phyloP scores from a whole-genome alignment of 2,888 invertebrate genomes.

The Lycia hirtaria region DNA sequence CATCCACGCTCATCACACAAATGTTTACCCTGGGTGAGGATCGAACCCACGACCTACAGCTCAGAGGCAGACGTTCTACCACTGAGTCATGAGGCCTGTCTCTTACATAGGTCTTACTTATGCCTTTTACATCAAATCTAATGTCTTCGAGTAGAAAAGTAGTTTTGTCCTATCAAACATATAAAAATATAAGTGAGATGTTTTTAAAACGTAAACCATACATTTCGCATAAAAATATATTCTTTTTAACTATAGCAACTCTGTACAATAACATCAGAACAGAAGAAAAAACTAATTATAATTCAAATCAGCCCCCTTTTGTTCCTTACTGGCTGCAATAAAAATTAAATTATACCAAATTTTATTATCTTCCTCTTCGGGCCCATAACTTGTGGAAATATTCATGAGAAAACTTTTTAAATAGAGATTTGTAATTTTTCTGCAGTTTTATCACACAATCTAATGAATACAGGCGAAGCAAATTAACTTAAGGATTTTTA shows the following conservation, averaged over 20 bases:
- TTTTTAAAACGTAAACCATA: no score
- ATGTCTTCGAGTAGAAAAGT: no score
- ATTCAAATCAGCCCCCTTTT: conserved; percentile 70
- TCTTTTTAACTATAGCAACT: not conserved
- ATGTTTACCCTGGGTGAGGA: no score
- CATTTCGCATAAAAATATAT: no score
- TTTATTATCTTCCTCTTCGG: conserved; percentile 73
- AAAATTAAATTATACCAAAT: conserved; percentile 74
- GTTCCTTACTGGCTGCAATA: conserved; percentile 69
- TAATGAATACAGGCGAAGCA: conserved; percentile 2
- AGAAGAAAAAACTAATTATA: conserved; percentile 57
- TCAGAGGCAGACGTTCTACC: no score
- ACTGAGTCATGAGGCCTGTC: no score
- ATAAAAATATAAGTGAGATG: no score
- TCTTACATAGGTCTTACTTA: no score
- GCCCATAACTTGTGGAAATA: conserved; percentile 72
- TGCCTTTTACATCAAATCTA: no score
- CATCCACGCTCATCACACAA: no score
- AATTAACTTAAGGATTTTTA: conserved; percentile 7
- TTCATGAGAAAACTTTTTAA: conserved; percentile 73
- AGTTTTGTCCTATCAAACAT: no score
- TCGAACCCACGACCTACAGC: no score
- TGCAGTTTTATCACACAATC: conserved; percentile 38
- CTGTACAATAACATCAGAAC: conserved; percentile 16
- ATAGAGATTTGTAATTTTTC: conserved; percentile 62